Evolutionary conservation across 2,888 invertebrate genomes (phyloP).

Genomic region (Yponomeuta malinellus): DNA sequence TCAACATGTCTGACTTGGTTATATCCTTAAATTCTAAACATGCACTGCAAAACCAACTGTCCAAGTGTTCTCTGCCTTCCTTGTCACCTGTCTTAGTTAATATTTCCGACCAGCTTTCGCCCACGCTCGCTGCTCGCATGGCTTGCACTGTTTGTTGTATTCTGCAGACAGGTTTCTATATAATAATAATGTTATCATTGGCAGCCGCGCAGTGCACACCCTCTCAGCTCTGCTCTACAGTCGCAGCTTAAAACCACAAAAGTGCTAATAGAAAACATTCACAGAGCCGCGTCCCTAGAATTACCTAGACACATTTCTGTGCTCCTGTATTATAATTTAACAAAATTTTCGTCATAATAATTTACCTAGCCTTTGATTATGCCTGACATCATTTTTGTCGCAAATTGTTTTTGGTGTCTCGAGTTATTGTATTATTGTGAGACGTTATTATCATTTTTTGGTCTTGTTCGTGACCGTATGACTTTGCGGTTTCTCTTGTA

Average conservation of each 20-base stretch:
- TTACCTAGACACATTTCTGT: conserved; percentile 56
- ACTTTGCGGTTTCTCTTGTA: not conserved
- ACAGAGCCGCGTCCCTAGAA: conserved; percentile 60
- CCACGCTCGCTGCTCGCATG: not conserved
- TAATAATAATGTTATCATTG: not conserved
- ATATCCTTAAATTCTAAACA: not conserved
- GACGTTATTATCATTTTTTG: not conserved
- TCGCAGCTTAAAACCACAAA: conserved; percentile 55
- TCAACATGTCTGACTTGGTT: no score
- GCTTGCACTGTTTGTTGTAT: not conserved
- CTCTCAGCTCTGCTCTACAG: conserved; percentile 27
- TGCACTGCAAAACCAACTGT: not conserved
- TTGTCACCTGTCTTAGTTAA: conserved; percentile 3
- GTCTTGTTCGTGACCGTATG: not conserved
- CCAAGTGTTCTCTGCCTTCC: not conserved
- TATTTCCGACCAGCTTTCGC: not conserved
- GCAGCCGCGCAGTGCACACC: not conserved
- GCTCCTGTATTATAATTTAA: conserved; percentile 56
- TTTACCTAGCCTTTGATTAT: conserved; percentile 31
- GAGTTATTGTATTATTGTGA: conserved; percentile 8
- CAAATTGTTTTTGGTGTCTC: conserved; percentile 11
- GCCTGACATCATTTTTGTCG: conserved; percentile 12
- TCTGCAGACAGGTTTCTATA: not conserved
- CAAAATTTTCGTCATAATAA: conserved; percentile 58
- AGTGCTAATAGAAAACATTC: conserved; percentile 69